Percentiles rank a stretch among this genome's conserved stretches.
Evolutionary conservation across 2,888 invertebrate species (phyloP).

Genomic region (Drosophila putrida): DNA sequence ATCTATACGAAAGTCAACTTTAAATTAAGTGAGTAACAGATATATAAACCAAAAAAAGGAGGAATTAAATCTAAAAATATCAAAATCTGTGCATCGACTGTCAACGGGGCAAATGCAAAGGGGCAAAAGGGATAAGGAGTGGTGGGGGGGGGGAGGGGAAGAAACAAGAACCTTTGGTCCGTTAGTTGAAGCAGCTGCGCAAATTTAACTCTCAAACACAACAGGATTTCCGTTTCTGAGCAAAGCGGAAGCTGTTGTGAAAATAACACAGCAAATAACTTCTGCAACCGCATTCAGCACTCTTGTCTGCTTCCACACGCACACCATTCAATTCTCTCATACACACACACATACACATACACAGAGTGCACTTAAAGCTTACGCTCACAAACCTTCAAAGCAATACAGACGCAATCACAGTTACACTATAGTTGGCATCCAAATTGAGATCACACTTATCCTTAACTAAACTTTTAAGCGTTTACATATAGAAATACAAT

Average conservation of each 20-base stretch:
- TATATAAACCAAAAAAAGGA: not conserved
- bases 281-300: constrained; percentile 78
- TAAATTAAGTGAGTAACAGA: constrained; percentile 8
- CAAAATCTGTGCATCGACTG: constrained; percentile 24
- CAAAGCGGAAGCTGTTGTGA: constrained; percentile 78
- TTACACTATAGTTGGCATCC: constrained; percentile 1
- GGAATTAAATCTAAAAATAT: constrained; percentile 5
- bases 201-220: constrained; percentile 77
- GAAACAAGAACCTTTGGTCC: constrained; percentile 35
- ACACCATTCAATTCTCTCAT: constrained; percentile 2
- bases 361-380: constrained; percentile 1
- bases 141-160: not conserved
- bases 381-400: constrained; percentile 1
- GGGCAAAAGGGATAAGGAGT: not conserved
- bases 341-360: constrained; percentile 4
- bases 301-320: constrained; percentile 34
- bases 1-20: constrained; percentile 29
- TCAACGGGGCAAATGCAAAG: constrained; percentile 20
- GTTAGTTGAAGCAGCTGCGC: constrained; percentile 59
- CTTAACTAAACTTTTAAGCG: constrained; percentile 20
- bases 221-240: constrained; percentile 73
- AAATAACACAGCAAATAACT: constrained; percentile 83
- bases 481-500: not conserved
- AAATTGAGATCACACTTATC: constrained; percentile 28
- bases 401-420: constrained; percentile 9